These are phyloP conservation scores for Ceratina australensis DNA, from an alignment of 1,140 invertebrate species.

Conservation along the genomic window DNA sequence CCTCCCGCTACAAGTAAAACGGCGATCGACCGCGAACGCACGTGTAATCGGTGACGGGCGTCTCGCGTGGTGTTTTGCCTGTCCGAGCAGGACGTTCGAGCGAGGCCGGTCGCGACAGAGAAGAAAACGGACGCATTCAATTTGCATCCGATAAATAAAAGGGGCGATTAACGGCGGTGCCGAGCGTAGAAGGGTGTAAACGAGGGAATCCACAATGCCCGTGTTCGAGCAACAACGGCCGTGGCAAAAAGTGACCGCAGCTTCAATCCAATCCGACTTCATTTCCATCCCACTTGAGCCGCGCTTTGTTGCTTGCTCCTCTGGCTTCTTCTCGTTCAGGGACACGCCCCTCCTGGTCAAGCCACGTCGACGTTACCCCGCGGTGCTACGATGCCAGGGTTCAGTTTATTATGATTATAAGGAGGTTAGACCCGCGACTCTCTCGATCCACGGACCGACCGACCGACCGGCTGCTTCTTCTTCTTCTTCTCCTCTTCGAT, in stretches of 20 bases:
- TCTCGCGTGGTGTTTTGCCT: constrained; percentile 42
- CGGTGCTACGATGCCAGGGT: constrained; percentile 52
- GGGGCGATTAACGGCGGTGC: constrained; percentile 42
- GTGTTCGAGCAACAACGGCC: constrained; percentile 46
- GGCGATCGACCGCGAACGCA: constrained; percentile 51
- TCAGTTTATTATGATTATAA: constrained; percentile 69
- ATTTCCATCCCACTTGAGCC: constrained; percentile 44
- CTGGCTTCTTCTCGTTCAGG: constrained; percentile 18
- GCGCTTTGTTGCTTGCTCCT: background rate
- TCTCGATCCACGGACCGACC: background rate
- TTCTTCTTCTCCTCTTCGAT: constrained; percentile 42
- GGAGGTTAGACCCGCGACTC: constrained; percentile 59
- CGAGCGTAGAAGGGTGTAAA: constrained; percentile 29
- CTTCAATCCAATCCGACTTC: constrained; percentile 40
- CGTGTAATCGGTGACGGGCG: constrained; percentile 54
- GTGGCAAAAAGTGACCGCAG: constrained; percentile 42
- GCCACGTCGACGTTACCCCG: constrained; percentile 52
- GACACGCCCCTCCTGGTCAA: constrained; percentile 54
- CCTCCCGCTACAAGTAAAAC: constrained; percentile 33
- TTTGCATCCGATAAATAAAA: constrained; percentile 68
- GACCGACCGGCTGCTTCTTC: too few relatives aligned
- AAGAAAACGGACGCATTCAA: constrained; percentile 53
- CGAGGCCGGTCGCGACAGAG: background rate
- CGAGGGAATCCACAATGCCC: constrained; percentile 54
- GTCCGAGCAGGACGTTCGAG: background rate